Evolutionary conservation across 2,888 invertebrate genomes (phyloP).

Genomic region (Platycheirus albimanus): DNA sequence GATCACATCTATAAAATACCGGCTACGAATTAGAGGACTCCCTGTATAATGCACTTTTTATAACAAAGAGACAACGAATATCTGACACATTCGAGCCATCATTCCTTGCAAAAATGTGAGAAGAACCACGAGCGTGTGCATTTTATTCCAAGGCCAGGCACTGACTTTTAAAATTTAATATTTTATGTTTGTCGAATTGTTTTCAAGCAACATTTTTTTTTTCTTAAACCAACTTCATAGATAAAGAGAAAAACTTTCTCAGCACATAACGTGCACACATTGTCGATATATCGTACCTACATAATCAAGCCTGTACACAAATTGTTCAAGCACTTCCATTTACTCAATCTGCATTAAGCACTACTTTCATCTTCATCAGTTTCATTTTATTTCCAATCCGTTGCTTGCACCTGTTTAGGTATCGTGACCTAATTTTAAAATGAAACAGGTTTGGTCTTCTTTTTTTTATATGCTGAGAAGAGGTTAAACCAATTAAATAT

Average conservation of each 20-base stretch:
- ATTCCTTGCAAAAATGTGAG: too few species aligned
- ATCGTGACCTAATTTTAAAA: conserved; percentile 60
- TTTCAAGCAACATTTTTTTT: too few species aligned
- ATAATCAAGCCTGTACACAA: too few species aligned
- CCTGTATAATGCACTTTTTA: too few species aligned
- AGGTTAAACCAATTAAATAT: conserved; percentile 43
- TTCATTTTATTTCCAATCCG: conserved; percentile 70
- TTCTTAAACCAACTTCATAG: background rate
- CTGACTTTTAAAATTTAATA: too few species aligned
- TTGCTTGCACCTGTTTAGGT: conserved; percentile 70
- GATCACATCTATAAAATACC: too few species aligned
- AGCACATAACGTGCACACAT: conserved; percentile 36
- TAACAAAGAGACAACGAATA: too few species aligned
- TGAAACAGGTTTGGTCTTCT: conserved; percentile 58
- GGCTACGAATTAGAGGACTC: too few species aligned
- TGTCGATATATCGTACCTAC: conserved; percentile 43
- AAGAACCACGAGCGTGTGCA: too few species aligned
- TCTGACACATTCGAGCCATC: too few species aligned
- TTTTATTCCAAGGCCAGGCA: background rate
- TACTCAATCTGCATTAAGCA: conserved; percentile 58
- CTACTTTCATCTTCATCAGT: conserved; percentile 72
- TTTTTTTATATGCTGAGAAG: conserved; percentile 12
- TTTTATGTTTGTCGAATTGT: too few species aligned
- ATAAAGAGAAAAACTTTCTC: conserved; percentile 43
- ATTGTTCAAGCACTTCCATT: conserved; percentile 61